Evolutionary conservation across 2,888 invertebrate genomes (phyloP).

Genomic region (Trichopoda pennipes): DNA sequence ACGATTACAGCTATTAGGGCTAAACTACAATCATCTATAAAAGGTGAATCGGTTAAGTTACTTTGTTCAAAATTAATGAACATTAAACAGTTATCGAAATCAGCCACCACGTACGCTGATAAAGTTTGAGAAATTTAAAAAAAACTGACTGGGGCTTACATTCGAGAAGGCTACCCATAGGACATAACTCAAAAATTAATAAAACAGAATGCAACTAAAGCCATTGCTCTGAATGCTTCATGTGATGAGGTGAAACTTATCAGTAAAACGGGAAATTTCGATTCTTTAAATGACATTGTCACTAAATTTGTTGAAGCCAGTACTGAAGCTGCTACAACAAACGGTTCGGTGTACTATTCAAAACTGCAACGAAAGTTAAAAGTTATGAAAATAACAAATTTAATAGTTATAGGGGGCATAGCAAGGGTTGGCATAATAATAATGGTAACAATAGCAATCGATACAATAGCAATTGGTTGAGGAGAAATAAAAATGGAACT

Average conservation of each 20-base stretch:
- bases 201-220: not conserved
- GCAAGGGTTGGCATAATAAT: too few species aligned
- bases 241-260: conserved; percentile 20
- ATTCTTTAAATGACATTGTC: not conserved
- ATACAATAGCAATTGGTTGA: too few species aligned
- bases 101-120: not conserved
- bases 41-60: not conserved
- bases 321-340: conserved; percentile 7
- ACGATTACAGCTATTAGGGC: not conserved
- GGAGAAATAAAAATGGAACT: too few species aligned
- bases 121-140: not conserved
- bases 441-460: too few species aligned
- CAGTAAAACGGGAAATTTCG: conserved; percentile 10
- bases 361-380: not conserved
- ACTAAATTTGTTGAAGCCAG: not conserved
- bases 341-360: not conserved
- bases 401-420: too few species aligned
- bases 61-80: conserved; percentile 19
- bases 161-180: too few species aligned
- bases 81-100: conserved; percentile 1
- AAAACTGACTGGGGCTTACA: not conserved
- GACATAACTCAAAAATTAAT: not conserved
- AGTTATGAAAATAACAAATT: not conserved
- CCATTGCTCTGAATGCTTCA: not conserved
- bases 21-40: not conserved